Evolutionary conservation across 2,113 vertebrate species (phyloP).

Genomic region (Sprattus sprattus): DNA sequence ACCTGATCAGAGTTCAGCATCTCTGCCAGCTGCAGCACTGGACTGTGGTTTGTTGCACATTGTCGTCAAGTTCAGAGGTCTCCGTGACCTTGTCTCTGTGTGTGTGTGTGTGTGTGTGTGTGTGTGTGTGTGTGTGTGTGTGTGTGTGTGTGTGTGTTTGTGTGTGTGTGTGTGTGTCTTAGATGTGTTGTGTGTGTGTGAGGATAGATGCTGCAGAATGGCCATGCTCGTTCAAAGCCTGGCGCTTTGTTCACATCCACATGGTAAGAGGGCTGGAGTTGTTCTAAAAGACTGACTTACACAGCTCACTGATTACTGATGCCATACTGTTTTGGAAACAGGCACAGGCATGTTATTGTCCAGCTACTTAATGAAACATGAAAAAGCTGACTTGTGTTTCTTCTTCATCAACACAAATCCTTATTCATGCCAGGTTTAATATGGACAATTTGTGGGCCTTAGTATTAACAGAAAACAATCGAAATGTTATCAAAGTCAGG

Average conservation of each 20-base stretch:
- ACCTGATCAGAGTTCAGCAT: background rate
- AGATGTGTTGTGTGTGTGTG: background rate
- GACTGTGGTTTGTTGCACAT: background rate
- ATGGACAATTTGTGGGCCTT: background rate
- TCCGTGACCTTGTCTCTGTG: background rate
- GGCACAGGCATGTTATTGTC: background rate
- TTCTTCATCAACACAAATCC: background rate
- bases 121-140: background rate
- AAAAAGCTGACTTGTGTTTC: background rate
- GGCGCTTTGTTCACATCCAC: too few species aligned
- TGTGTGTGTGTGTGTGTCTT: background rate
- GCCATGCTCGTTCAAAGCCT: too few species aligned
- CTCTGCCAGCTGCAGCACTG: background rate
- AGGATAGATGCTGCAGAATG: too few species aligned
- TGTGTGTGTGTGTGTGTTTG: background rate
- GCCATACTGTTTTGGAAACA: conserved; percentile 9
- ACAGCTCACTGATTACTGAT: background rate
- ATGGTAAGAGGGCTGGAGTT: too few species aligned
- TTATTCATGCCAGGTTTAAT: background rate
- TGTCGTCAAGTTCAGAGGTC: background rate
- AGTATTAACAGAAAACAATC: background rate
- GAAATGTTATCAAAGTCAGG: background rate
- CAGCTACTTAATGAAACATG: background rate
- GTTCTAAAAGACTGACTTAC: background rate
- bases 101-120: background rate